Evolutionary conservation across 2,888 invertebrate genomes (phyloP).

Genomic region (Taphrorychus bicolor): DNA sequence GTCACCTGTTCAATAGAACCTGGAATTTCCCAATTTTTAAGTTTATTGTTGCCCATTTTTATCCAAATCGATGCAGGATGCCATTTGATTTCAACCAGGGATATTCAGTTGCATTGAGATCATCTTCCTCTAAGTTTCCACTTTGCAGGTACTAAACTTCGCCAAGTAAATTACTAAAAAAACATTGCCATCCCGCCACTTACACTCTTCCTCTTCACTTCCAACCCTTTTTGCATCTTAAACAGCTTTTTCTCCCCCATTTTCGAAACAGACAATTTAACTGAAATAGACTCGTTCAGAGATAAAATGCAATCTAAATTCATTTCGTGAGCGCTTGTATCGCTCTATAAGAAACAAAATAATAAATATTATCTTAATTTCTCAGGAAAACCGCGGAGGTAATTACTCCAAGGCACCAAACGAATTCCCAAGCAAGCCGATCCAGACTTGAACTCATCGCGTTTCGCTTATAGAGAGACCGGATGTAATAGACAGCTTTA

Average conservation of each 20-base stretch:
- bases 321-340: slow-evolving; percentile 25
- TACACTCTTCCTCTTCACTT: background rate
- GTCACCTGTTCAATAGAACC: too few species aligned
- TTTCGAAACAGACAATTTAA: slow-evolving; percentile 4
- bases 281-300: background rate
- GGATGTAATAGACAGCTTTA: slow-evolving; percentile 16
- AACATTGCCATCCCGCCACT: too few species aligned
- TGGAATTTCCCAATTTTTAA: too few species aligned
- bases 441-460: slow-evolving; percentile 21
- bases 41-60: too few species aligned
- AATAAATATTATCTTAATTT: slow-evolving; percentile 40
- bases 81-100: too few species aligned
- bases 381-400: slow-evolving; percentile 37
- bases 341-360: slow-evolving; percentile 31
- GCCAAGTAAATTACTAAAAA: too few species aligned
- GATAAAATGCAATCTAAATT: slow-evolving; percentile 34
- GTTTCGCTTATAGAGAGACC: background rate
- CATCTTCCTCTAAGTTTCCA: too few species aligned
- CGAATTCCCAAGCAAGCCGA: slow-evolving; percentile 35
- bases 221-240: background rate
- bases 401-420: slow-evolving; percentile 34
- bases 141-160: too few species aligned
- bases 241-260: background rate
- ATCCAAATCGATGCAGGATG: too few species aligned
- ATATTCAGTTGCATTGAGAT: too few species aligned